Percentiles rank a stretch among this genome's conserved stretches.
phyloP scores from a whole-genome alignment of 1,140 invertebrate species.

The Zaprionus inermis region DNA sequence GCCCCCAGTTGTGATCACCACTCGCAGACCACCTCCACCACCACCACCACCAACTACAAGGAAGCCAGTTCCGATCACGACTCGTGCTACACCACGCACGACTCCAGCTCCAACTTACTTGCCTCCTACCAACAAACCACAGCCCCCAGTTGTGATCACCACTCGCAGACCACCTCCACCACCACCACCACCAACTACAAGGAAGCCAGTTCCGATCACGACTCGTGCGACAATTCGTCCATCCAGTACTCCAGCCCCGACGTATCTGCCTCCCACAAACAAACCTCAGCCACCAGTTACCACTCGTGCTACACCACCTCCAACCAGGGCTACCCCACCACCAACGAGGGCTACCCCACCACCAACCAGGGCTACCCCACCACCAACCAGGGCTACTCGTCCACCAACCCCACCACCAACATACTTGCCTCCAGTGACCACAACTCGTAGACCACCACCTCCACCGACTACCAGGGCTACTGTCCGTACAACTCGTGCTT shows the following conservation, averaged over 20 bases:
- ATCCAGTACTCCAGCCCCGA: constrained; percentile 32
- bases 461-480: constrained; percentile 41
- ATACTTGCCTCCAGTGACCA: constrained; percentile 44
- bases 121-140: constrained; percentile 52
- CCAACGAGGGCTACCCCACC: constrained; percentile 15
- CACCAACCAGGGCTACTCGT: constrained; percentile 33
- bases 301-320: constrained; percentile 21
- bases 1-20: constrained; percentile 48
- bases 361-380: constrained; percentile 34
- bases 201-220: constrained; percentile 28
- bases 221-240: constrained; percentile 14
- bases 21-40: constrained; percentile 30
- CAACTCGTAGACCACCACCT: constrained; percentile 32
- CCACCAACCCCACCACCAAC: constrained; percentile 52
- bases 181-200: constrained; percentile 60
- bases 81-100: constrained; percentile 20
- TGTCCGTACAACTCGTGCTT: constrained; percentile 20
- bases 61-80: constrained; percentile 50
- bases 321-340: constrained; percentile 30
- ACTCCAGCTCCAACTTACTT: constrained; percentile 52
- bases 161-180: constrained; percentile 29
- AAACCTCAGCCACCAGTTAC: constrained; percentile 33
- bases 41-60: constrained; percentile 38
- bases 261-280: constrained; percentile 54
- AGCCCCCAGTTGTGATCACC: constrained; percentile 41